Evolutionary conservation across 2,888 invertebrate species (phyloP).

Genomic region (Bimastos eiseni): DNA sequence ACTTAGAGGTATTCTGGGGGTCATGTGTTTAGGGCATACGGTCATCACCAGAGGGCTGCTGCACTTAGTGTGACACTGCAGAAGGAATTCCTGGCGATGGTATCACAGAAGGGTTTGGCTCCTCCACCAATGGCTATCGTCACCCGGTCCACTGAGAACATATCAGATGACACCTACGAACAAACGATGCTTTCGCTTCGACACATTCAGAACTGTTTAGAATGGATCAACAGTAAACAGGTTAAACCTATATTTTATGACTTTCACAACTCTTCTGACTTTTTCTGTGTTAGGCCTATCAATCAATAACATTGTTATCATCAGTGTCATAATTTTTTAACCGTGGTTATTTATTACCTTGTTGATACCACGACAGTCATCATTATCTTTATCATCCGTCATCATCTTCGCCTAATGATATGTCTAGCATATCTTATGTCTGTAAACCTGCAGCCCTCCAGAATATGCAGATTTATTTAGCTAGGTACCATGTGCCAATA

Average conservation of each 20-base stretch:
- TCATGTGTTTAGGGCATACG: not conserved
- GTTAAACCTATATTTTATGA: not conserved
- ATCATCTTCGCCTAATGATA: no score
- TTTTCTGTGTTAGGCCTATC: not conserved
- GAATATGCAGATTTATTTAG: not conserved
- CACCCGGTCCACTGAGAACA: constrained; percentile 20
- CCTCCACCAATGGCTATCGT: constrained; percentile 24
- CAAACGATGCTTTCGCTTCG: constrained; percentile 26
- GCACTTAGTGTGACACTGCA: constrained; percentile 79
- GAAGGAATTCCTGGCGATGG: constrained; percentile 66
- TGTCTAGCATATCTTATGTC: not conserved
- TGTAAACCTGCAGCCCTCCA: not conserved
- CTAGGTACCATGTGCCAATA: not conserved
- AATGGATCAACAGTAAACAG: constrained; percentile 27
- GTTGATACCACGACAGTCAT: no score
- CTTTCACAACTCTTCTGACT: not conserved
- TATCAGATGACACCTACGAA: constrained; percentile 17
- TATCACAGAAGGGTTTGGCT: constrained; percentile 17
- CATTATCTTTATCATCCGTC: no score
- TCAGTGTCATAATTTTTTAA: not conserved
- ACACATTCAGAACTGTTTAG: constrained; percentile 21
- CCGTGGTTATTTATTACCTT: no score
- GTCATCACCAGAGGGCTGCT: constrained; percentile 75
- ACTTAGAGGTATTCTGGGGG: not conserved
- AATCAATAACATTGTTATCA: not conserved